Base-by-base conservation (phyloP, 2,888 invertebrate genomes). In the Schizaphis graminum region DNA sequence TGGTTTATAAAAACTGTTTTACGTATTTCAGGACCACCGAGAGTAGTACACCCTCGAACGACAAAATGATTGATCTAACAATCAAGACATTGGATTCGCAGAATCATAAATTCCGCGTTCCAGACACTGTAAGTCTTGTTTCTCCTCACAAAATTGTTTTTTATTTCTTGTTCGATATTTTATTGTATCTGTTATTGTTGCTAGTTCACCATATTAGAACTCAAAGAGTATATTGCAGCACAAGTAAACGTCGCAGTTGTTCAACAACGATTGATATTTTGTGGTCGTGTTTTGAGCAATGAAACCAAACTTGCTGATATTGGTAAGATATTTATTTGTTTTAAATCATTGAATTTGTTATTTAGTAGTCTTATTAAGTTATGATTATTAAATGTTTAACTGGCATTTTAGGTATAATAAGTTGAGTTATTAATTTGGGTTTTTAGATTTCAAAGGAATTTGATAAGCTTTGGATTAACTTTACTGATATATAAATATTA, bases 231-330 rank as follows among this genome's bases (percentile, higher is more conserved):
- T 95, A 98, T 98, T 95, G 97, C 97, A 10, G 97, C 97, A 91
- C 97, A 97, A 95, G 98, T 99, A 95, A 97, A 97, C 94, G 98
- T 99, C 95, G 97, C 98, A 49, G 97, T 97, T 16, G 97, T 97
- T 95, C 97, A 97, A 90, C 99, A 99, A 96, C 97, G 99, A 94
- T 97, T 99, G 84, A 99, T 99, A 95, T 99, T 98, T 96, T 98
- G 98, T 96, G 99, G 99, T n/a, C 97, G 98, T 96, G 98, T 99
- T 53, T 96, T 99, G 91, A 98, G 98, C 95, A 98, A 99, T 96
- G 98, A 98, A 28, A 98, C 97, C 95, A 97, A 97, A 95, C 96
- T 99, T 53, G 97, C 97, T 95, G 98, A 99, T 96, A 98, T 98
- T 96, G 98, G 98, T 98, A 96, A 96, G 96, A 95, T 11, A 11